Evolutionary conservation across 2,888 invertebrate species (phyloP).

Genomic region (Ceratothoa steindachneri): DNA sequence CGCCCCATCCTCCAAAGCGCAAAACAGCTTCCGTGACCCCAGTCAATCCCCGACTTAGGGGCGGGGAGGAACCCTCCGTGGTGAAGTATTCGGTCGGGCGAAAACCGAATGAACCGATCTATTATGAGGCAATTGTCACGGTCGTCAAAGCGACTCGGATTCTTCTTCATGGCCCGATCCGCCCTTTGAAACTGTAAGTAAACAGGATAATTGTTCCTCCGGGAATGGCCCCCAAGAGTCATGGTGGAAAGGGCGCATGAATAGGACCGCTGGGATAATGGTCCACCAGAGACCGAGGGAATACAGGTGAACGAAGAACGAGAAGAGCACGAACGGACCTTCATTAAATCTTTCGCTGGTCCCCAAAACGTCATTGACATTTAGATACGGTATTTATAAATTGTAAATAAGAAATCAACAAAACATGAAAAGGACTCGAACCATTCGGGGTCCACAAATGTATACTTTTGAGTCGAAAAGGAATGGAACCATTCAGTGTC

Average conservation of each 20-base stretch:
- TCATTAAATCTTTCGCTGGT: too few species aligned
- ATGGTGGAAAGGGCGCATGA: neutral
- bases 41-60: too few species aligned
- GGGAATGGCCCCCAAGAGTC: neutral
- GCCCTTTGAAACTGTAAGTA: neutral
- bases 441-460: neutral
- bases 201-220: slow-evolving; percentile 7
- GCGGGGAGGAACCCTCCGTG: too few species aligned
- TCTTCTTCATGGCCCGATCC: slow-evolving; percentile 8
- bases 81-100: too few species aligned
- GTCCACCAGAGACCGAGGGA: neutral
- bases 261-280: neutral
- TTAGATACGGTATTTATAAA: too few species aligned
- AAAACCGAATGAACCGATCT: neutral
- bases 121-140: slow-evolving; percentile 8
- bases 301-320: neutral
- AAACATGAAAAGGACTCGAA: neutral
- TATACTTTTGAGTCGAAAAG: too few species aligned
- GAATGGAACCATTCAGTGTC: too few species aligned
- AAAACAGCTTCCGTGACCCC: too few species aligned
- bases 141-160: neutral
- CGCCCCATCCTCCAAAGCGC: too few species aligned
- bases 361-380: too few species aligned
- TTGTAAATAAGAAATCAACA: neutral
- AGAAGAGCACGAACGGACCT: too few species aligned